Conservation (phyloP, 1,140 invertebrate genomes). For the Calliphora vicina region DNA sequence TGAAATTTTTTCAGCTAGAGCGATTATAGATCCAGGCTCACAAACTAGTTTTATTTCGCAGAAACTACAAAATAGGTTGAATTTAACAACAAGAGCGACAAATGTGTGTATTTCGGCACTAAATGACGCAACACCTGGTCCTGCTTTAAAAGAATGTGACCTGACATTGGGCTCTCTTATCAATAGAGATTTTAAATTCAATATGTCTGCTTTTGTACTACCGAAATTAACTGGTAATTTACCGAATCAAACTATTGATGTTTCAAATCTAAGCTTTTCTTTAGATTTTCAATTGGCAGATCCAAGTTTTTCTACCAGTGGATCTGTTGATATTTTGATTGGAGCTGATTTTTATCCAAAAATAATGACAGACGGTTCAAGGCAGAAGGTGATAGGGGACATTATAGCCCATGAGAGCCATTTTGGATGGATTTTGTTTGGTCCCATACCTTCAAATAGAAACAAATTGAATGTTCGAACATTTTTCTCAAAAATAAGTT, state of each 20-base stretch:
- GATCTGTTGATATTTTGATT: neutral
- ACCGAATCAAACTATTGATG: neutral
- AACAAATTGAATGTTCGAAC: too few species aligned
- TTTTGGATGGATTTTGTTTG: too few species aligned
- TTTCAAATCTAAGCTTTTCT: too few species aligned
- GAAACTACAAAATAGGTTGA: neutral
- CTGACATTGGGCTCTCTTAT: neutral
- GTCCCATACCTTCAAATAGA: too few species aligned
- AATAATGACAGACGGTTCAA: neutral
- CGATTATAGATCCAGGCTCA: neutral
- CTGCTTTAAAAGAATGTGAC: neutral
- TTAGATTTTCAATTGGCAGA: neutral
- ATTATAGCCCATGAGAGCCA: neutral
- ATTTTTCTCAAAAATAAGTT: too few species aligned
- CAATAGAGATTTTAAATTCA: neutral
- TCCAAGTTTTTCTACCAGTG: neutral
- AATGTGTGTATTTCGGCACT: neutral
- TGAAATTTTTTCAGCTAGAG: neutral
- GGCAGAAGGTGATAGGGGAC: neutral
- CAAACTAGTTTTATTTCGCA: neutral
- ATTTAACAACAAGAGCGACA: neutral
- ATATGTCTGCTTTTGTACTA: neutral
- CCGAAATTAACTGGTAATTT: neutral
- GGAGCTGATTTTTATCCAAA: neutral
- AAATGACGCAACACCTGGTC: neutral